Base-by-base conservation (phyloP, 2,797 vertebrate genomes). In the Tenualosa thibaudeaui region DNA sequence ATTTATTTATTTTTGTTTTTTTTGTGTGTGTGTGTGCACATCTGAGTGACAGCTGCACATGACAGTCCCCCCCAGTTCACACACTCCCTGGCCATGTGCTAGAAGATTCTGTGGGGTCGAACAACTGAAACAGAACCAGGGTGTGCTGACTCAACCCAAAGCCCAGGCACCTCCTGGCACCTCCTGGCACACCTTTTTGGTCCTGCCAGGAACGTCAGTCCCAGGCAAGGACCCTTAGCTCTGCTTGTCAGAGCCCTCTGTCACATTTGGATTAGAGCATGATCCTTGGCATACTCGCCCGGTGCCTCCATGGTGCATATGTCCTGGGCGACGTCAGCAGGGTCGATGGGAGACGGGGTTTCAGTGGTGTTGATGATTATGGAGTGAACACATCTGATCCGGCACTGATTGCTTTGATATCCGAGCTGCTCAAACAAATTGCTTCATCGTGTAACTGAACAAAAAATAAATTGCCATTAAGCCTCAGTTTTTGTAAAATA, bases 171-270 rank as follows among this genome's bases (percentile, higher is more conserved):
- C 58, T 62, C n/a, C 58, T 62, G 58, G 58, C 58, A 24, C 58
- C 58, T n/a, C n/a, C n/a, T n/a, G n/a, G n/a, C n/a, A n/a, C 58
- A 1, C 22, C 58, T 8, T 13, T 13, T 5, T 62, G 22, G 22
- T 62, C 58, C 58, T 24, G n/a, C 58, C 58, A 10, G n/a, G n/a
- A 62, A n/a, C 58, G 22, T 24, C 22, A 62, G n/a, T 62, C n/a
- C 58, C 58, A 62, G 58, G 58, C 58, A 62, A 24, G 22, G n/a
- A 62, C 58, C 58, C 58, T 62, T n/a, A n/a, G 58, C n/a, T 62
- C 6, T 24, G 58, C n/a, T 2, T 9, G 58, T 24, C n/a, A 24
- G 58, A n/a, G n/a, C 58, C 58, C 22, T 24, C n/a, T 22, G 8
- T 56, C 15, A 5, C 22, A n/a, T 22, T n/a, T 22, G 22, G 58